Conservation (phyloP, 2,113 vertebrate species). For the Mus pahari region DNA sequence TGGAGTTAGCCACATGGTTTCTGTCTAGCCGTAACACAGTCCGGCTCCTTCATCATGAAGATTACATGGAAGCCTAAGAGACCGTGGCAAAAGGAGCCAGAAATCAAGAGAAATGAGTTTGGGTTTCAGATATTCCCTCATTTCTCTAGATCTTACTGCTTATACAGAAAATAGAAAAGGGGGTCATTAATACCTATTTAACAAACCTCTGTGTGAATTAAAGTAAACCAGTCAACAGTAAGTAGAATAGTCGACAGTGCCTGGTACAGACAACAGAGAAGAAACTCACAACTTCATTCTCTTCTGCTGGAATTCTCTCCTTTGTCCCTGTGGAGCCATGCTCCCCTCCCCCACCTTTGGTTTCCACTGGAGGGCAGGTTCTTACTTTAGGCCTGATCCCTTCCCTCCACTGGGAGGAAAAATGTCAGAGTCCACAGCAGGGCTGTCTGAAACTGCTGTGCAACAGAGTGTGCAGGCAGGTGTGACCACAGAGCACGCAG, state of each 20-base stretch:
- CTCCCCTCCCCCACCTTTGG: not conserved
- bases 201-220: conserved; percentile 53
- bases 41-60: not conserved
- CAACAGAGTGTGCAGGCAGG: not conserved
- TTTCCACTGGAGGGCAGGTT: not conserved
- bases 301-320: not conserved
- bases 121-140: not conserved
- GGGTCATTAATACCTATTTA: conserved; percentile 58
- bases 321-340: not conserved
- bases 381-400: not conserved
- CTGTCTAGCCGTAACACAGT: not conserved
- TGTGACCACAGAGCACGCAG: not conserved
- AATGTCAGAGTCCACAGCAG: not conserved
- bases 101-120: not conserved
- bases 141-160: not conserved
- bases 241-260: not conserved
- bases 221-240: conserved; percentile 60
- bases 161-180: conserved; percentile 53
- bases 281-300: not conserved
- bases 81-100: too few species aligned
- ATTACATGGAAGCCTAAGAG: not conserved
- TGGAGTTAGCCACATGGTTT: not conserved
- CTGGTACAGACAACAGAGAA: not conserved
- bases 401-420: not conserved
- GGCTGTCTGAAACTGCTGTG: not conserved